Conservation (phyloP, 2,888 invertebrate genomes). For the Caenorhabditis sp. region DNA sequence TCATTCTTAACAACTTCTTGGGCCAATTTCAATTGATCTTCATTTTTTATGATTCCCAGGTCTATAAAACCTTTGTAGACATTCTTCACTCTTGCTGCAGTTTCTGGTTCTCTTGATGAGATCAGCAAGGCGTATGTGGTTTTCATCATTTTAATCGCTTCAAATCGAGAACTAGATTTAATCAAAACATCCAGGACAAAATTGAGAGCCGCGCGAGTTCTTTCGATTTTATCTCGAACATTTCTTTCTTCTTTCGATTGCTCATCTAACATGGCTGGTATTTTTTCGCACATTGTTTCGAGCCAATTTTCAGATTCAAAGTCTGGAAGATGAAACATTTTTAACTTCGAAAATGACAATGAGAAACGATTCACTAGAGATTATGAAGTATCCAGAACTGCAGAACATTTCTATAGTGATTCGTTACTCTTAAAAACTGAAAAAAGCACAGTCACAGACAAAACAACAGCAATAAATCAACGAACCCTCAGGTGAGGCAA, state of each 20-base stretch:
- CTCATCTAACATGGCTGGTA: slow-evolving; percentile 5
- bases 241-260: neutral
- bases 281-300: slow-evolving; percentile 4
- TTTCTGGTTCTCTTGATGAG: neutral
- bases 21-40: slow-evolving; percentile 8
- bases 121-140: neutral
- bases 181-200: slow-evolving; percentile 2
- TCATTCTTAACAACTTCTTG: neutral
- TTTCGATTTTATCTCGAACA: neutral
- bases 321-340: neutral
- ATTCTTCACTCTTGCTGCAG: neutral
- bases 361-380: too few relatives aligned
- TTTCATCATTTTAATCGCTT: neutral
- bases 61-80: slow-evolving; percentile 8
- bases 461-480: slow-evolving; percentile 7
- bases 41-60: neutral
- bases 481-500: slow-evolving; percentile 41
- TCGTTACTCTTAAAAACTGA: neutral
- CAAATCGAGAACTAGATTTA: neutral
- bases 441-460: neutral
- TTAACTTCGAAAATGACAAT: neutral
- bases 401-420: neutral
- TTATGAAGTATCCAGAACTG: too few relatives aligned
- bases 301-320: slow-evolving; percentile 7
- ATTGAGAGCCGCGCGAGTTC: neutral